phyloP scores from a whole-genome alignment of 2,888 invertebrate genomes.

The Heterodera filipjevi region DNA sequence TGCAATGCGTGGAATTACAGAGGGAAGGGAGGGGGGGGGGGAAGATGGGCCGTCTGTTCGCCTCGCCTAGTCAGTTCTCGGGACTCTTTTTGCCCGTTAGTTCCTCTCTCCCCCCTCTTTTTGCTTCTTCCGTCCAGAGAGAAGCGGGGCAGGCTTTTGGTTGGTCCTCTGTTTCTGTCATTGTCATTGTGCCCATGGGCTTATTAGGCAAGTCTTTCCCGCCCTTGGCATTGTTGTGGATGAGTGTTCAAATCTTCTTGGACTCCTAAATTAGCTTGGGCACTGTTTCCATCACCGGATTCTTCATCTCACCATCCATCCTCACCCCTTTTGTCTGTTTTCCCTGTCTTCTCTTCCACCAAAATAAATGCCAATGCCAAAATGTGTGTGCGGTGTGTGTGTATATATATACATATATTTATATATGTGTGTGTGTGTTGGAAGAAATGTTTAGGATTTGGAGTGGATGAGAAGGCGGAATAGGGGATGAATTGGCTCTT shows the following conservation, averaged over 20 bases:
- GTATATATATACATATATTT: no score
- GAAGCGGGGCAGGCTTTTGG: neutral
- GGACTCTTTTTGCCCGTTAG: neutral
- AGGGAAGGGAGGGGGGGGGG: neutral
- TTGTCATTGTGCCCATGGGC: neutral
- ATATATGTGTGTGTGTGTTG: no score
- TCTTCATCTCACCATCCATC: neutral
- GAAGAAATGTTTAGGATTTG: neutral
- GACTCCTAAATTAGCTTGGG: neutral
- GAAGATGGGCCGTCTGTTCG: neutral
- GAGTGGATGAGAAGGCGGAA: neutral
- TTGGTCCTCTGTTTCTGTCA: neutral
- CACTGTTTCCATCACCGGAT: neutral
- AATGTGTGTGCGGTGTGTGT: slow-evolving; percentile 6
- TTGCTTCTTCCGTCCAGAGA: no score
- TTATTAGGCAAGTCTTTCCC: neutral
- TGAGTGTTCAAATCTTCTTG: neutral
- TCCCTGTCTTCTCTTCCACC: neutral
- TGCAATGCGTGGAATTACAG: no score
- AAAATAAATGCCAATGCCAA: slow-evolving; percentile 1
- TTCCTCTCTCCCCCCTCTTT: neutral
- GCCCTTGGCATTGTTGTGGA: neutral
- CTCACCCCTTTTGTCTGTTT: neutral
- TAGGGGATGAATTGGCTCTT: neutral
- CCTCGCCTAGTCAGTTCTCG: neutral